A percentile compares a stretch with the other conserved stretches of the same genome.
These are phyloP conservation scores for Trissolcus brochymenae DNA, from an alignment of 2,888 invertebrate species.

Conservation along the genomic window DNA sequence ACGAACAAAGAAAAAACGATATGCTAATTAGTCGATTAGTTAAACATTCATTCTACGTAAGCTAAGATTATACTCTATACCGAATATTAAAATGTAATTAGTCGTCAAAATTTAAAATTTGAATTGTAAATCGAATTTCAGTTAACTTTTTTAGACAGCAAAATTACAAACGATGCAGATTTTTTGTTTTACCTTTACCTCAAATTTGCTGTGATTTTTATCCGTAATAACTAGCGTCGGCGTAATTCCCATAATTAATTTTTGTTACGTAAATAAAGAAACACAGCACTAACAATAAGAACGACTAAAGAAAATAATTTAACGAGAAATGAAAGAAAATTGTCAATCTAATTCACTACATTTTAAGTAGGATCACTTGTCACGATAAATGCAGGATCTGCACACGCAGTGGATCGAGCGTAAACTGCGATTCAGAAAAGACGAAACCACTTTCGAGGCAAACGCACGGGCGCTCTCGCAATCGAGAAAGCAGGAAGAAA, in stretches of 20 bases:
- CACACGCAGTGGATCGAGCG: slow-evolving; percentile 1
- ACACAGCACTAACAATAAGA: not conserved
- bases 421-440: slow-evolving; percentile 28
- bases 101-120: no score
- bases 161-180: no score
- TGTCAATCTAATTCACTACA: not conserved
- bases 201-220: slow-evolving; percentile 22
- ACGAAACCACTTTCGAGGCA: slow-evolving; percentile 40
- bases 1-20: no score
- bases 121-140: no score
- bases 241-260: slow-evolving; percentile 37
- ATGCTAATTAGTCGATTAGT: no score
- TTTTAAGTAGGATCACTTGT: slow-evolving; percentile 1
- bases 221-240: slow-evolving; percentile 18
- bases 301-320: not conserved
- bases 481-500: slow-evolving; percentile 66
- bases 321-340: not conserved
- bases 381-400: not conserved
- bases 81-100: no score
- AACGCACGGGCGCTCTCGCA: slow-evolving; percentile 44
- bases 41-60: no score
- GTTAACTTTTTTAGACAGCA: no score
- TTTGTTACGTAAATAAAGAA: not conserved
- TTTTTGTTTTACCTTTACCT: slow-evolving; percentile 12
- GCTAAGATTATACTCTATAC: no score